phyloP scores from a whole-genome alignment of 2,797 vertebrate species.

The Acropternis orthonyx region DNA sequence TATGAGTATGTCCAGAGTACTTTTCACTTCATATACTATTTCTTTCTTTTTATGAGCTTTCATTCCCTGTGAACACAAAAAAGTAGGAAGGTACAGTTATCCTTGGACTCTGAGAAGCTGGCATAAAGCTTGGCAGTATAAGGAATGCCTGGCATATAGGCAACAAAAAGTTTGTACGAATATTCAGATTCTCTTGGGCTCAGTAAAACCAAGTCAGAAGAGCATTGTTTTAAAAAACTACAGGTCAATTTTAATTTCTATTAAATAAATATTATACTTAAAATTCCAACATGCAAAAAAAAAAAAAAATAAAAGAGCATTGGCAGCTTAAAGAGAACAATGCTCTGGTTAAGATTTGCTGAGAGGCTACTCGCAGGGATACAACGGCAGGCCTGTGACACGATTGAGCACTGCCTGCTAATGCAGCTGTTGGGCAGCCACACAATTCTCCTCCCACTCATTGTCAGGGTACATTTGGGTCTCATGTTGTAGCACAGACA shows the following conservation, averaged over 20 bases:
- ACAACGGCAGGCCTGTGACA: not conserved
- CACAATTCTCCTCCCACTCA: not conserved
- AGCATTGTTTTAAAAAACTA: not conserved
- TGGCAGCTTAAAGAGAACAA: not conserved
- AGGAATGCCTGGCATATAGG: not conserved
- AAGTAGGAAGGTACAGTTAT: rapidly evolving
- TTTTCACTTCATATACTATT: not conserved
- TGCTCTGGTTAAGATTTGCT: rapidly evolving
- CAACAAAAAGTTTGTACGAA: not conserved
- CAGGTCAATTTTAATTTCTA: not conserved
- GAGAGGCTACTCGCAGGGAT: rapidly evolving
- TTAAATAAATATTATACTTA: no score
- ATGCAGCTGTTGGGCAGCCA: not conserved
- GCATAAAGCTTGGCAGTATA: not conserved
- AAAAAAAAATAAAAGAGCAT: not conserved
- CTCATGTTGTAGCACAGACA: not conserved
- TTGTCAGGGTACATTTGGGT: not conserved
- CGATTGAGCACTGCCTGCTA: not conserved
- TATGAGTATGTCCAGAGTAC: not conserved
- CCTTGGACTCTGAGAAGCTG: not conserved
- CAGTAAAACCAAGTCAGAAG: not conserved
- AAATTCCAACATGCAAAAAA: no score
- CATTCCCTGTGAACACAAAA: not conserved
- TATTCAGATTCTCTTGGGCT: not conserved
- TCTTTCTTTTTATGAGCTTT: not conserved